These are phyloP conservation scores for Simalia tracyae DNA, from an alignment of 2,797 vertebrate genomes.

Conservation along the genomic window DNA sequence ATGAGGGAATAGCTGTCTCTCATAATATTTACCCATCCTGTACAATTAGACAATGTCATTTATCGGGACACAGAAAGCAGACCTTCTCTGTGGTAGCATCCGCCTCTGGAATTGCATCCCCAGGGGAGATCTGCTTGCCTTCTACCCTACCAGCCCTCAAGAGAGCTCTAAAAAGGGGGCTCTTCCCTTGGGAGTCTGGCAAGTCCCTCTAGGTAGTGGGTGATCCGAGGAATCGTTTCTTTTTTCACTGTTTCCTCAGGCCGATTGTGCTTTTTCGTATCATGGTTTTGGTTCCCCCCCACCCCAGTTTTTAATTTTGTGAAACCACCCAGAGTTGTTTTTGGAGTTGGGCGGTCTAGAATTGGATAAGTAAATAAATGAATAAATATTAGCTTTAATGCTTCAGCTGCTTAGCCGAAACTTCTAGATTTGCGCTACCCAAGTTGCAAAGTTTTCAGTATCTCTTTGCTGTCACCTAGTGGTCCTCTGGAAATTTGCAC, in stretches of 20 bases:
- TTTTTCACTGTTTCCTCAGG: background rate
- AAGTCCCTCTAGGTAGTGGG: background rate
- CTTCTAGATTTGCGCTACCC: constrained; percentile 3
- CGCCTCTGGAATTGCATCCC: background rate
- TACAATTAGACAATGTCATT: background rate
- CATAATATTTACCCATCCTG: background rate
- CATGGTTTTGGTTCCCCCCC: background rate
- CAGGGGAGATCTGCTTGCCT: background rate
- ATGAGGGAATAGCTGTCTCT: background rate
- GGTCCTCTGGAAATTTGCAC: background rate
- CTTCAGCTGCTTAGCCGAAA: constrained; percentile 56
- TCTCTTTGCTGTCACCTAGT: background rate
- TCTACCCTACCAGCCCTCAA: background rate
- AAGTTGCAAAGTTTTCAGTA: background rate
- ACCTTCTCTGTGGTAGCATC: background rate
- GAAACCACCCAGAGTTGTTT: background rate
- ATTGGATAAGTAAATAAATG: background rate
- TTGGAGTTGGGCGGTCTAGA: background rate
- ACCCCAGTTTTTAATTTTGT: background rate
- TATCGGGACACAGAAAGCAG: background rate
- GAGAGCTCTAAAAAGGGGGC: background rate
- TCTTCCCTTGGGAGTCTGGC: background rate
- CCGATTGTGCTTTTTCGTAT: background rate
- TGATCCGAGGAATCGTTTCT: background rate
- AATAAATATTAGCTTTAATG: background rate